These are phyloP conservation scores for Gibbula magus DNA, from an alignment of 2,888 invertebrate genomes.

Conservation along the genomic window DNA sequence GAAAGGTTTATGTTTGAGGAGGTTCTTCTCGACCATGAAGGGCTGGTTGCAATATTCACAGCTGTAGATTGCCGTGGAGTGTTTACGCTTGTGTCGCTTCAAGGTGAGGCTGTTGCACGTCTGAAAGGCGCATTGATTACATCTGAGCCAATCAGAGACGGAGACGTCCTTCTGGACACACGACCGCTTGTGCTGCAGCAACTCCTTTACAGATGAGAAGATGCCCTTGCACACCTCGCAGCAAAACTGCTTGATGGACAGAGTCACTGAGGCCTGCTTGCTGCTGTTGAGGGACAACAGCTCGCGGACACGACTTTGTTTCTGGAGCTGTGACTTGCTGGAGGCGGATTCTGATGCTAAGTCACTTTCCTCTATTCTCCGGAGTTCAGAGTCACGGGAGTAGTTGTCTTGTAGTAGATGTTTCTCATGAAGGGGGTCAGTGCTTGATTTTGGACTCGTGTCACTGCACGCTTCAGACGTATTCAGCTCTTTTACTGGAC, in stretches of 20 bases:
- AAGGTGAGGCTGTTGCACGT: neutral
- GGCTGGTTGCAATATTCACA: neutral
- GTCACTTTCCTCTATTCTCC: neutral
- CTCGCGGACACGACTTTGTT: neutral
- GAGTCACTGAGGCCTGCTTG: neutral
- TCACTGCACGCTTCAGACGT: neutral
- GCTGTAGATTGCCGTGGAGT: neutral
- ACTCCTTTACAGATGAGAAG: neutral
- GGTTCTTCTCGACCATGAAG: neutral
- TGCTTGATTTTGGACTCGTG: neutral
- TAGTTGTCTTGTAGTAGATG: too few species aligned
- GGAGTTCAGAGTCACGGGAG: neutral
- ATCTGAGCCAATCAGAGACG: neutral
- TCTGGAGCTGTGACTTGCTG: neutral
- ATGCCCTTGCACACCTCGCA: neutral
- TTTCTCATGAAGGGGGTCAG: neutral
- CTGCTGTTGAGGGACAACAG: neutral
- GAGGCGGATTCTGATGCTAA: neutral
- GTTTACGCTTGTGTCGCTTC: neutral
- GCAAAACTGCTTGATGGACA: neutral
- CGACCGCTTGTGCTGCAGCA: constrained; percentile 15
- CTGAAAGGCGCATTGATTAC: neutral
- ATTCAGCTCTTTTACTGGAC: neutral
- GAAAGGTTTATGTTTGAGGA: neutral
- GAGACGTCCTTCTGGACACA: neutral